Evolutionary conservation across 2,113 vertebrate genomes (phyloP), one percentile per base, ranked within the genome.

Genomic region (Argyrosomus japonicus): DNA sequence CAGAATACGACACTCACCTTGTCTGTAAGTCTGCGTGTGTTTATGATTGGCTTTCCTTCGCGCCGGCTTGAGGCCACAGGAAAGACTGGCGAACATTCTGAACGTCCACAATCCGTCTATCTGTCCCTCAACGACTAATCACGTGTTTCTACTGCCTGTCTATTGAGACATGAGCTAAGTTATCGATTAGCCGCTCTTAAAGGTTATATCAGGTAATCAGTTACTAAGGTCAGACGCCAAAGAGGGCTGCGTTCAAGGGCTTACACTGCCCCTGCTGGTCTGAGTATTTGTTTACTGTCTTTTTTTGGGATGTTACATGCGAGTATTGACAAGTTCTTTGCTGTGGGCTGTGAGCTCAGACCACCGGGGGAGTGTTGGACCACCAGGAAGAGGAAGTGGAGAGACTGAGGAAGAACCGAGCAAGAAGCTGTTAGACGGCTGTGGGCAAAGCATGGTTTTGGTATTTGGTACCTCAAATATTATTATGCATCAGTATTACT

Each of bases 1-100:
- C 36, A 40, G 36, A 40, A 40, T 9, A 54, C 18, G 17, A 13
- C 77, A 64, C 89, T 91, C 77, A 92, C 93, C 91, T 62, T 3
- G 36, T 14, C 6, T 18, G 62, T 25, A n/a, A 14, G 85, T 80
- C 81, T 86, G 85, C 0, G 62, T 78, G 72, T 1, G 32, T 47
- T 76, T 84, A 3, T 75, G 32, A 1, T 27, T 65, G 17, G 1
- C 15, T 23, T 74, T 83, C 32, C 29, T 73, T 12, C 61, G 5
- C 19, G 32, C 62, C 5, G 40, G 21, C 48, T 11, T 50, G 14
- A 18, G 19, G 10, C 32, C 25, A 40, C 83, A 80, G 74, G 84
- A 86, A 6, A 86, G 51, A 6, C 45, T 3, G 19, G 2, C 17
- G 3, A 54, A 71, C 89, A 90, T 91, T 57, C 40, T 21, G 3